Conservation (phyloP, 2,797 vertebrate genomes). For the Sebastes oblongus region DNA sequence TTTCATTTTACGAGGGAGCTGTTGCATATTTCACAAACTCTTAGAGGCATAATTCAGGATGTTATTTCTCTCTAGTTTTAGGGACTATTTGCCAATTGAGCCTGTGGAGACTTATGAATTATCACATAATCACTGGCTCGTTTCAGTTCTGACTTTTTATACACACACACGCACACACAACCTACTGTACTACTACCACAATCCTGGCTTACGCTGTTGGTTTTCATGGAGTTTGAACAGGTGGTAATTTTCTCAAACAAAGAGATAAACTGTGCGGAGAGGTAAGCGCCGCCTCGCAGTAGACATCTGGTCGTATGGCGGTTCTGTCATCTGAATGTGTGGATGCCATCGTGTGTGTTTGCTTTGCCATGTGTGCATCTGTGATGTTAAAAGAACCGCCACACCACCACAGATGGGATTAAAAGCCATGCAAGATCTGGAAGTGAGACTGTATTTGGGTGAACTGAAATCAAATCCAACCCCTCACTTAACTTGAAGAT, state of each 20-base stretch:
- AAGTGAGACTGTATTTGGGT: conserved; percentile 5
- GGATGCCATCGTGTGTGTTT: conserved; percentile 26
- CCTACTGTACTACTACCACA: neutral
- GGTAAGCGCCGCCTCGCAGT: conserved; percentile 29
- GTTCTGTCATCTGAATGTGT: conserved; percentile 30
- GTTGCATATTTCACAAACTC: conserved; percentile 11
- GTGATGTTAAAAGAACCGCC: conserved; percentile 46
- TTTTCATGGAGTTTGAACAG: conserved; percentile 54
- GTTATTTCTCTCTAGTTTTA: neutral
- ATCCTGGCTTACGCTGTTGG: conserved; percentile 2
- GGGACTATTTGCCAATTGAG: neutral
- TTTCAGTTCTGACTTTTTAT: conserved; percentile 20
- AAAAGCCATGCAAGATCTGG: conserved; percentile 21
- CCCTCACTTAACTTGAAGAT: neutral
- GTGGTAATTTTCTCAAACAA: conserved; percentile 50
- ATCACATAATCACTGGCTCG: neutral
- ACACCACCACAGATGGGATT: conserved; percentile 46
- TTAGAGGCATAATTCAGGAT: neutral
- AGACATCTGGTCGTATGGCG: conserved; percentile 51
- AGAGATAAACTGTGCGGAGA: conserved; percentile 42
- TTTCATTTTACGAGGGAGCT: conserved; percentile 13
- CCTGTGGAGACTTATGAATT: neutral
- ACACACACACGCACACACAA: conserved; percentile 1
- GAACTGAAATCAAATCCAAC: conserved; percentile 3
- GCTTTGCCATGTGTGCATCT: conserved; percentile 36